A percentile compares a stretch with the other conserved stretches of the same genome.
phyloP scores from a whole-genome alignment of 2,888 invertebrate species.

The Leptarthrus brevirostris region DNA sequence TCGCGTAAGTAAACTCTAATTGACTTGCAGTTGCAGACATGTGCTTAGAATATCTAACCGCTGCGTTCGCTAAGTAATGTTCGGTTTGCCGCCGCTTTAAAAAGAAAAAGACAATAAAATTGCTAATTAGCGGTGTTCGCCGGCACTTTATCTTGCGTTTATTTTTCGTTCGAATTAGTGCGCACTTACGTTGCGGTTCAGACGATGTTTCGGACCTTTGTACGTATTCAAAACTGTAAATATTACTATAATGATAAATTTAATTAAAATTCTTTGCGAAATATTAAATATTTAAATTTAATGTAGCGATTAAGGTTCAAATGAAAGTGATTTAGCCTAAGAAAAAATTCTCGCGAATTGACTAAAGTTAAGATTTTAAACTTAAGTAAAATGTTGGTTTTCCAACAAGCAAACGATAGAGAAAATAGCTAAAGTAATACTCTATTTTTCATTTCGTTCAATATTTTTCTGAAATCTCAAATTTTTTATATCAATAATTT shows the following conservation, averaged over 20 bases:
- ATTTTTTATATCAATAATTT: neutral
- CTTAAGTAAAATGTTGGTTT: neutral
- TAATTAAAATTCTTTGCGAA: neutral
- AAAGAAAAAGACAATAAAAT: conserved; percentile 47
- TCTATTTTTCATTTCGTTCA: neutral
- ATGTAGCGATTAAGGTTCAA: conserved; percentile 47
- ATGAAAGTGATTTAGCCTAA: conserved; percentile 53
- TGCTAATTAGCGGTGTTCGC: conserved; percentile 37
- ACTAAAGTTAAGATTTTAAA: conserved; percentile 50
- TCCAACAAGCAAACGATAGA: neutral
- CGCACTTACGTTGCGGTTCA: neutral
- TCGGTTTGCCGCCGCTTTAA: conserved; percentile 13
- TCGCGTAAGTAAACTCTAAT: conserved; percentile 50
- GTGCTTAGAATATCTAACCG: conserved; percentile 12
- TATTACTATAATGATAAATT: neutral
- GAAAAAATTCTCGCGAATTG: conserved; percentile 52
- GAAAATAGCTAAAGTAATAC: neutral
- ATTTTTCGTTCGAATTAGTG: conserved; percentile 3
- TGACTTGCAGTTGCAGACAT: conserved; percentile 28
- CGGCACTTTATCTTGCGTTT: neutral
- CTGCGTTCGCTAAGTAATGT: conserved; percentile 1
- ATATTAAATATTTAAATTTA: neutral
- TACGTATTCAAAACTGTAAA: neutral
- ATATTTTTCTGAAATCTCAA: neutral
- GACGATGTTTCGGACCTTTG: neutral